Evolutionary conservation across 30 jellyfish, hydroid and myxozoan species (phyloP), one percentile per base, ranked within the genome.

Genomic region (Rhopilema esculentum): DNA sequence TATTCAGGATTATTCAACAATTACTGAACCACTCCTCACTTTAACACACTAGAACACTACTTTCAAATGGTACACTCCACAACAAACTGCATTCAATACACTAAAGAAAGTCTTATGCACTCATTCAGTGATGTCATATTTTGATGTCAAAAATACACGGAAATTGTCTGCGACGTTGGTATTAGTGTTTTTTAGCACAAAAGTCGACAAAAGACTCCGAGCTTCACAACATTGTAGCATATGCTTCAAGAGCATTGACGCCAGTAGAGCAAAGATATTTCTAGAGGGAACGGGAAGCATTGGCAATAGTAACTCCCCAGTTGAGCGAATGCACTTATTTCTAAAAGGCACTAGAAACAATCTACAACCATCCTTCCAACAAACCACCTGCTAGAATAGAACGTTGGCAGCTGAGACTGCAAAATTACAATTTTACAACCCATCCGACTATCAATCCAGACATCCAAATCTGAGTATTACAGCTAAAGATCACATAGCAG

Each of bases 291-390:
- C 57, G 66, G 0, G 92, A 79, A 67, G 82, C 79, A 0, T 21
- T 52, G 70, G 87, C 96, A 65, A 63, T 88, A 2, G 85, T 65
- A 33, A 89, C 79, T 0, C 68, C 0, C 0, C 80, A 89, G 16
- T 12, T 89, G 16, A n/a, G n/a, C n/a, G 69, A 67, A 0, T 93
- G 90, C 9, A 23, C 2, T 51, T 71, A 69, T 26, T 0, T 77
- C 51, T 23, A 28, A 27, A 29, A 89, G 84, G 4, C 88, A 79
- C 32, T 87, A 89, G 84, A 80, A 80, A 76, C 92, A 89, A 27
- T 69, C 19, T 86, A 20, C n/a, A n/a, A n/a, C n/a, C n/a, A n/a
- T n/a, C n/a, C n/a, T n/a, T n/a, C n/a, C n/a, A n/a, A n/a, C n/a
- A n/a, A n/a, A n/a, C n/a, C n/a, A n/a, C n/a, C n/a, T n/a, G n/a